These are phyloP conservation scores for Apodemus sylvaticus DNA, from an alignment of 2,113 vertebrate species.

Conservation along the genomic window DNA sequence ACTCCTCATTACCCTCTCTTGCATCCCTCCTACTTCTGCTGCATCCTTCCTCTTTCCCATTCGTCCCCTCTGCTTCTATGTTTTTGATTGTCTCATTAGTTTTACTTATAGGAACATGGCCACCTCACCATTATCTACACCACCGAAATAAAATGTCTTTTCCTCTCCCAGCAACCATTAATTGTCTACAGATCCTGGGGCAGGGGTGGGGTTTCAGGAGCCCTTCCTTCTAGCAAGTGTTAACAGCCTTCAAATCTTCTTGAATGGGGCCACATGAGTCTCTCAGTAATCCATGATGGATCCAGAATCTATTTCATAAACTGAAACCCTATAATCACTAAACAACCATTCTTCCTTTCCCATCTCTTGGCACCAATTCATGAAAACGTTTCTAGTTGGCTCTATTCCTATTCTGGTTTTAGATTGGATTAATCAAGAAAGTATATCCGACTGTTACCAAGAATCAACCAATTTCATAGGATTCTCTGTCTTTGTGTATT, in stretches of 20 bases:
- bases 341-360: background rate
- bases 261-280: background rate
- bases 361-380: background rate
- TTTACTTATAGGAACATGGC: background rate
- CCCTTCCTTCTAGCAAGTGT: background rate
- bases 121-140: background rate
- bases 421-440: constrained; percentile 34
- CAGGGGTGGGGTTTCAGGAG: background rate
- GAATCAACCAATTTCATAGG: background rate
- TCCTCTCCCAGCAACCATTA: background rate
- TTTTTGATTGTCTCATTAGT: background rate
- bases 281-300: background rate
- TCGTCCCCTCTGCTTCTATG: background rate
- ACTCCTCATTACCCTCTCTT: background rate
- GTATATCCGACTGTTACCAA: background rate
- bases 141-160: background rate
- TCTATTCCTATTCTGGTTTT: constrained; percentile 26
- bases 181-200: background rate
- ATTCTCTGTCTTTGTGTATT: background rate
- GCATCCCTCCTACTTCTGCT: too few species aligned
- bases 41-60: background rate
- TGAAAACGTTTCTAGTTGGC: too few species aligned
- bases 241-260: background rate
- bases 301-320: background rate
- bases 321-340: background rate